Evolutionary conservation across 2,888 invertebrate genomes (phyloP).

Genomic region (Epistrophe grossulariae): DNA sequence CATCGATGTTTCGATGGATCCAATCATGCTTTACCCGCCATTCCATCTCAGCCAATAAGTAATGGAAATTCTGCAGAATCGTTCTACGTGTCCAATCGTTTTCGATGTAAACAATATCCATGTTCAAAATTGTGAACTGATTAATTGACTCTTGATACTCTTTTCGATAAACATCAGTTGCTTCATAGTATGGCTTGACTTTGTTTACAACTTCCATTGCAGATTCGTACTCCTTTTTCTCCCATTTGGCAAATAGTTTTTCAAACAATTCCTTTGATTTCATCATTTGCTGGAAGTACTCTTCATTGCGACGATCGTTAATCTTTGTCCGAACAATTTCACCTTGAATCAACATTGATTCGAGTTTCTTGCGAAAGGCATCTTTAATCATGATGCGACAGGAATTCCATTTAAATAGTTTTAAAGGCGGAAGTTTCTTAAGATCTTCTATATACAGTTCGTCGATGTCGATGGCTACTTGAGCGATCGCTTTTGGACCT

Average conservation of each 20-base stretch:
- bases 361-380: conserved; percentile 81
- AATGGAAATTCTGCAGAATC: conserved; percentile 83
- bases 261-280: conserved; percentile 79
- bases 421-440: conserved; percentile 79
- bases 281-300: conserved; percentile 80
- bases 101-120: conserved; percentile 83
- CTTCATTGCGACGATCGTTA: conserved; percentile 80
- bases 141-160: conserved; percentile 78
- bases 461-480: conserved; percentile 82
- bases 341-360: conserved; percentile 81
- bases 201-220: conserved; percentile 81
- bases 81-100: conserved; percentile 81
- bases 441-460: conserved; percentile 82
- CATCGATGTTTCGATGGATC: conserved; percentile 79
- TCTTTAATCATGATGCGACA: conserved; percentile 80
- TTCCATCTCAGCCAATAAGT: conserved; percentile 81
- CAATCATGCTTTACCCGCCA: conserved; percentile 82
- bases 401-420: conserved; percentile 80
- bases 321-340: conserved; percentile 81
- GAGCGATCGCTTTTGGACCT: conserved; percentile 77
- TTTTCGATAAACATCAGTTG: conserved; percentile 80
- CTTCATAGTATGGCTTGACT: conserved; percentile 80
- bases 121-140: conserved; percentile 79
- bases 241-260: conserved; percentile 81
- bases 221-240: conserved; percentile 81